A percentile compares a stretch with the other conserved stretches of the same genome.
Conservation (phyloP, 2,888 invertebrate genomes). For the Xylota sylvarum region DNA sequence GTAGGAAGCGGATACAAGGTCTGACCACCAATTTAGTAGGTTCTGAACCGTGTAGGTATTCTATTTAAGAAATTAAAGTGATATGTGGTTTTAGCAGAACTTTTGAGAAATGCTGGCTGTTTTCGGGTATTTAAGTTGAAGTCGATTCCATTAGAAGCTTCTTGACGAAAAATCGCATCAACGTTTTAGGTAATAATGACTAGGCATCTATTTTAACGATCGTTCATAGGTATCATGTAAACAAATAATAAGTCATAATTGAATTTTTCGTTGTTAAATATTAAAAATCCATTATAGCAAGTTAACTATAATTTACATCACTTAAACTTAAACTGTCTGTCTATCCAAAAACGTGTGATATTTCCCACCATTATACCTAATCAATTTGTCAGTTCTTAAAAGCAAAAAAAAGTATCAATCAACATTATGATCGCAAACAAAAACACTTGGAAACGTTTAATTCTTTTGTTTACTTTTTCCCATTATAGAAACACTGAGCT, state of each 20-base stretch:
- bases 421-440: conserved; percentile 6
- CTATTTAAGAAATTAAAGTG: too few species aligned
- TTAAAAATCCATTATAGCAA: conserved; percentile 8
- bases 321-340: conserved; percentile 4
- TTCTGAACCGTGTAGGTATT: too few species aligned
- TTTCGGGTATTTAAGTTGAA: too few species aligned
- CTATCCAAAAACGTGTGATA: not conserved
- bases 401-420: conserved; percentile 26
- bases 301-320: conserved; percentile 6
- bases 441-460: conserved; percentile 6
- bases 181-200: too few species aligned
- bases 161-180: too few species aligned
- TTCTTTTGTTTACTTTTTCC: conserved; percentile 32
- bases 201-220: too few species aligned
- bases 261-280: not conserved
- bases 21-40: too few species aligned
- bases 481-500: not conserved
- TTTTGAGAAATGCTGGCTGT: too few species aligned
- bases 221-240: too few species aligned
- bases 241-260: not conserved
- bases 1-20: too few species aligned
- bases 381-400: conserved; percentile 21
- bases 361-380: conserved; percentile 24
- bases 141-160: too few species aligned
- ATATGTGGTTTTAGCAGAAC: too few species aligned